Conservation (phyloP, 2,888 invertebrate species). For the Asteroscopus sphinx region DNA sequence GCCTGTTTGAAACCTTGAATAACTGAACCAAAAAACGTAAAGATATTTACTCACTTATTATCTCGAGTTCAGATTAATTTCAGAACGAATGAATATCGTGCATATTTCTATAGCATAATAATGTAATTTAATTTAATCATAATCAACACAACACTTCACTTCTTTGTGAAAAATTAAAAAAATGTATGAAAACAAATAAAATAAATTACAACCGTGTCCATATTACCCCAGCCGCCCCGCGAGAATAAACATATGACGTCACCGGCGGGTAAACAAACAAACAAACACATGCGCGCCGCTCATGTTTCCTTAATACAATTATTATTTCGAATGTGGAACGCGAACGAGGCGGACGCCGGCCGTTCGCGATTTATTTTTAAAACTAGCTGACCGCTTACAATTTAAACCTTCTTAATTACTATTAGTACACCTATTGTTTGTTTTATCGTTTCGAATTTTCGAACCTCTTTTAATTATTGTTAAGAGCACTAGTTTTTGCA, state of each 20-base stretch:
- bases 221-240: conserved; percentile 73
- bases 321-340: conserved; percentile 89
- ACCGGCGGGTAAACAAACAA: conserved; percentile 90
- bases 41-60: too few relatives aligned
- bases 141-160: too few relatives aligned
- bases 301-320: conserved; percentile 90
- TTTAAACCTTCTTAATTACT: conserved; percentile 45
- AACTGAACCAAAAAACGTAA: too few relatives aligned
- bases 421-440: conserved; percentile 48
- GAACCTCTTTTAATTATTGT: conserved; percentile 46
- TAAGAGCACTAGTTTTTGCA: conserved; percentile 30
- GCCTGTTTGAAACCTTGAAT: too few relatives aligned
- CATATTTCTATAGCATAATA: too few relatives aligned
- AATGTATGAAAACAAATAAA: conserved; percentile 38
- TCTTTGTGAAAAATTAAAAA: not conserved
- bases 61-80: too few relatives aligned
- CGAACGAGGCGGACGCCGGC: conserved; percentile 73
- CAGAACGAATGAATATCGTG: too few relatives aligned
- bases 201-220: conserved; percentile 48
- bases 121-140: too few relatives aligned
- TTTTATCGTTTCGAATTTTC: conserved; percentile 36
- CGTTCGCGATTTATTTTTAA: conserved; percentile 60
- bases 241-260: conserved; percentile 91
- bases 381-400: conserved; percentile 52
- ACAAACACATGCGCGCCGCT: conserved; percentile 90